Evolutionary conservation across 2,113 vertebrate genomes (phyloP).

Genomic region (Symphodus melops): DNA sequence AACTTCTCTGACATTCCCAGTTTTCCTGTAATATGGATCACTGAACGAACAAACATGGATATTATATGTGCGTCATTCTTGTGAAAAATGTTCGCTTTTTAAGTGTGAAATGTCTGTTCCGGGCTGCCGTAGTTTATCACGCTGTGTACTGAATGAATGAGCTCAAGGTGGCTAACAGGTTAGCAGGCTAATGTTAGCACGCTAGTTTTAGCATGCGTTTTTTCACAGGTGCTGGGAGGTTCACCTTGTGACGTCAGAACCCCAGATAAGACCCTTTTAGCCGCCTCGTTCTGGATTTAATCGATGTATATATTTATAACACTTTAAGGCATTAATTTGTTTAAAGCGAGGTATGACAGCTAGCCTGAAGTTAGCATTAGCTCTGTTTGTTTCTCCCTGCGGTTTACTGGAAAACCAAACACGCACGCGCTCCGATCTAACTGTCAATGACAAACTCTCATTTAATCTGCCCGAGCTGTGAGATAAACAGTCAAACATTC

Average conservation of each 20-base stretch:
- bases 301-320: rapidly evolving
- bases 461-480: background rate
- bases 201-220: slow-evolving; percentile 6
- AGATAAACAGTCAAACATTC: background rate
- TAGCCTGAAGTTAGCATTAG: background rate
- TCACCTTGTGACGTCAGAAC: rapidly evolving
- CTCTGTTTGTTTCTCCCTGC: background rate
- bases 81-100: background rate
- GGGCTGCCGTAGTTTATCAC: background rate
- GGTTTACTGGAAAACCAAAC: background rate
- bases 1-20: background rate
- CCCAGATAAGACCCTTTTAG: background rate
- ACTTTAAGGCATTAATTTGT: rapidly evolving
- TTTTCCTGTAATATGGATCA: background rate
- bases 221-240: background rate
- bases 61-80: background rate
- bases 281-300: rapidly evolving
- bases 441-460: background rate
- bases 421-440: background rate
- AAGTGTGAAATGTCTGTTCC: rapidly evolving
- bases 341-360: background rate
- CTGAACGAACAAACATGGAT: rapidly evolving
- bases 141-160: slow-evolving; percentile 44
- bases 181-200: slow-evolving; percentile 42
- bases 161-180: slow-evolving; percentile 13